Conservation (phyloP, 2,797 vertebrate genomes). For the Mus minutoides region DNA sequence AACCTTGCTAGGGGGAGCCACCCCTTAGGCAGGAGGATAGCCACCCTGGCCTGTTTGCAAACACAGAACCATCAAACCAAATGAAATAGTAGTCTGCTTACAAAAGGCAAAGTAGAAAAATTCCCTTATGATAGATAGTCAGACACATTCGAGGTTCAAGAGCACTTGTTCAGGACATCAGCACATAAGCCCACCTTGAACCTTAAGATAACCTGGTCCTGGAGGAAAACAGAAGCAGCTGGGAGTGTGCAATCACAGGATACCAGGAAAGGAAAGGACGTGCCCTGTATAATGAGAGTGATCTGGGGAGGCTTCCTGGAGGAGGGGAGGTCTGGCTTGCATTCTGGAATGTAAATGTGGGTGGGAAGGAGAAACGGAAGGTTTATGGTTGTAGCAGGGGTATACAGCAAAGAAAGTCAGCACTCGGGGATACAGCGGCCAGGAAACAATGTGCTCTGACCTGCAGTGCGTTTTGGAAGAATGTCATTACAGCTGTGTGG, state of each 20-base stretch:
- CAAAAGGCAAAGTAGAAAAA: conserved; percentile 38
- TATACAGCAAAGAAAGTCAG: not conserved
- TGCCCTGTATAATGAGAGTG: not conserved
- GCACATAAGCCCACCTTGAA: not conserved
- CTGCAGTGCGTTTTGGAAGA: not conserved
- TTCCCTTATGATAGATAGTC: conserved; percentile 27
- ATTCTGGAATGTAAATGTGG: not conserved
- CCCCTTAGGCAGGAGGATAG: not conserved
- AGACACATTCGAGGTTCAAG: not conserved
- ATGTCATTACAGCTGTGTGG: not conserved
- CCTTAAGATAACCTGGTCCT: not conserved
- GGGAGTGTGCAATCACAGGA: too few species aligned
- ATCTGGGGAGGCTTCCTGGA: conserved; percentile 25
- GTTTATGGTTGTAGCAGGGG: not conserved
- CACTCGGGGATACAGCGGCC: not conserved
- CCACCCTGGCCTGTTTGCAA: not conserved
- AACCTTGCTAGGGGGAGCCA: not conserved
- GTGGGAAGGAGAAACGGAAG: not conserved
- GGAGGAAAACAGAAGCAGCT: not conserved
- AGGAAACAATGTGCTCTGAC: not conserved
- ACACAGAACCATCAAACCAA: conserved; percentile 21
- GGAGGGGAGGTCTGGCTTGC: conserved; percentile 3
- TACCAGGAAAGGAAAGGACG: not conserved
- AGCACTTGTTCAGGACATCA: conserved; percentile 18
- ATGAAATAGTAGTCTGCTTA: conserved; percentile 15